A percentile compares a stretch with the other conserved stretches of the same genome.
Evolutionary conservation across 2,888 invertebrate species (phyloP).

Genomic region (Spodoptera exigua): DNA sequence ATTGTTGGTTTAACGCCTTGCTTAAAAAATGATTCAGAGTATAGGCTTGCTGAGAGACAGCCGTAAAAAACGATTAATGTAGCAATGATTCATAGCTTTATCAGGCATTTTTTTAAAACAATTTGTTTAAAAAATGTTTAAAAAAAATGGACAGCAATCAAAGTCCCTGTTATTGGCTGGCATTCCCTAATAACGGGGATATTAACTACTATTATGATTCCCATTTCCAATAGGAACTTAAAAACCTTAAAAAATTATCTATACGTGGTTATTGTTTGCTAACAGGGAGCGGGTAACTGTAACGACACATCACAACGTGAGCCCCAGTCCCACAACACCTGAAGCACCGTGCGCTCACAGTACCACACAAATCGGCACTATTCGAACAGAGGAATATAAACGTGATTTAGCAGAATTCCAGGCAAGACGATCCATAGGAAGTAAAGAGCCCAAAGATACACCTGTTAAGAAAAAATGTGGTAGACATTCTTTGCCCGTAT

Average conservation of each 20-base stretch:
- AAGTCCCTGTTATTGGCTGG: too few relatives aligned
- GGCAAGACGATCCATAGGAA: constrained; percentile 79
- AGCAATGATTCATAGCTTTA: constrained; percentile 24
- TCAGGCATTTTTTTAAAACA: too few relatives aligned
- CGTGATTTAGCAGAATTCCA: constrained; percentile 85
- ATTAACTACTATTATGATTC: too few relatives aligned
- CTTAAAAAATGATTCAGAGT: constrained; percentile 36
- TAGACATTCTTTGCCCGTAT: constrained; percentile 80
- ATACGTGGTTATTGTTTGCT: constrained; percentile 42
- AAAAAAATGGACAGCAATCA: too few relatives aligned
- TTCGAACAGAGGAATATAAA: constrained; percentile 86
- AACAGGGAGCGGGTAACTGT: constrained; percentile 84
- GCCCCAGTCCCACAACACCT: constrained; percentile 61
- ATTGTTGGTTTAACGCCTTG: constrained; percentile 57
- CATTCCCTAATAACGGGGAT: too few relatives aligned
- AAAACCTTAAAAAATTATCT: neutral
- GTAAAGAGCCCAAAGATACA: constrained; percentile 70
- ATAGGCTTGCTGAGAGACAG: constrained; percentile 11
- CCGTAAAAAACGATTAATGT: constrained; percentile 11
- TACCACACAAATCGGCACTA: constrained; percentile 74
- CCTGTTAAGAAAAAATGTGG: constrained; percentile 82
- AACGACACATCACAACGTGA: constrained; percentile 73
- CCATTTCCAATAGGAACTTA: too few relatives aligned
- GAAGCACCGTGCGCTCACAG: constrained; percentile 60
- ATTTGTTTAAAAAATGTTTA: too few relatives aligned